Evolutionary conservation across 2,888 invertebrate species (phyloP).

Genomic region (Xestoiulus laeticollis): DNA sequence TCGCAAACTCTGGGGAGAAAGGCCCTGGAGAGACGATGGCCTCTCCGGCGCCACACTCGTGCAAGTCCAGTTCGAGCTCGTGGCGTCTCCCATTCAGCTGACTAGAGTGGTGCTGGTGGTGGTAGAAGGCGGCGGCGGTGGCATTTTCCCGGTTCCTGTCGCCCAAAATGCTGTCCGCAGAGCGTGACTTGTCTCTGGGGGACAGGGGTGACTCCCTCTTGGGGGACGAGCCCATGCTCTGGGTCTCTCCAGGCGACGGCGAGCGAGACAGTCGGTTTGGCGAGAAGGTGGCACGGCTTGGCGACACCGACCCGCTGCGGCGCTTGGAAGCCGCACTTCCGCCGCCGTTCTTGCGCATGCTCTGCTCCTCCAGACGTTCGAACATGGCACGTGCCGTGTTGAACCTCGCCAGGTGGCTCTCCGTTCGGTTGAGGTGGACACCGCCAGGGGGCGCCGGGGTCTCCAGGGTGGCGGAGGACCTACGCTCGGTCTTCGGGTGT

Average conservation of each 20-base stretch:
- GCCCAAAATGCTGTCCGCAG: conserved; percentile 55
- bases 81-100: conserved; percentile 52
- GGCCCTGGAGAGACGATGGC: conserved; percentile 51
- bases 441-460: not conserved
- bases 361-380: conserved; percentile 77
- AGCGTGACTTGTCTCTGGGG: conserved; percentile 55
- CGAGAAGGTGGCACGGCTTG: conserved; percentile 52
- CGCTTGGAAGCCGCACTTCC: conserved; percentile 52
- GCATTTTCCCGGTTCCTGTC: conserved; percentile 59
- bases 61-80: conserved; percentile 49
- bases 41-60: conserved; percentile 49
- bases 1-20: conserved; percentile 42
- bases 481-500: not conserved
- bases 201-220: conserved; percentile 53
- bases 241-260: conserved; percentile 61
- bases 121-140: conserved; percentile 56
- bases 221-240: conserved; percentile 55
- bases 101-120: conserved; percentile 59
- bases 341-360: conserved; percentile 70
- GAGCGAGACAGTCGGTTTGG: conserved; percentile 58
- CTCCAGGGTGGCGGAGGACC: not conserved
- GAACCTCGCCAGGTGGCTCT: conserved; percentile 89
- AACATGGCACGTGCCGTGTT: conserved; percentile 91
- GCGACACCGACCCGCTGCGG: conserved; percentile 56
- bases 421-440: conserved; percentile 70